A percentile compares a stretch with the other conserved stretches of the same genome.
These are phyloP conservation scores for Erinaceus europaeus DNA, from an alignment of 2,113 vertebrate species.

Conservation along the genomic window DNA sequence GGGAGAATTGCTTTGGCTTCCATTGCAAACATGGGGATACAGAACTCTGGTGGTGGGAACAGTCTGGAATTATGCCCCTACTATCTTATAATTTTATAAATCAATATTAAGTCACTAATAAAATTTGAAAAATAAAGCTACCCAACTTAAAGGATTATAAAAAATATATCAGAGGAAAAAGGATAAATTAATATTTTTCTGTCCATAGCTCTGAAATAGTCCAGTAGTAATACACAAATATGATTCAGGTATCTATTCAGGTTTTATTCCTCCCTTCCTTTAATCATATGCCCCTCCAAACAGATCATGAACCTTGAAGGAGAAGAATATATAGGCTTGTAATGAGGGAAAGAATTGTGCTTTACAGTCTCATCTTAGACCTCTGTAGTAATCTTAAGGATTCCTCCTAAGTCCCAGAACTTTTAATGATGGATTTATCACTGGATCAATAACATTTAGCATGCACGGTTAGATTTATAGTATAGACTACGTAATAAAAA, in stretches of 20 bases:
- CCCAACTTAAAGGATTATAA: no score
- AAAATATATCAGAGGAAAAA: background rate
- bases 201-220: background rate
- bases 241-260: background rate
- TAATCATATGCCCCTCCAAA: background rate
- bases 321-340: background rate
- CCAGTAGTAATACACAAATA: background rate
- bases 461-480: background rate
- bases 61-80: no score
- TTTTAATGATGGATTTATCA: background rate
- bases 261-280: rapidly evolving
- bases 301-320: background rate
- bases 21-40: no score
- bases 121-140: no score
- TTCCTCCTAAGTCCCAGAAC: background rate
- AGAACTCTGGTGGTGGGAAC: no score
- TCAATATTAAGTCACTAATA: no score
- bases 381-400: background rate
- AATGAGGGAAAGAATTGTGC: rapidly evolving
- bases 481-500: background rate
- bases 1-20: no score
- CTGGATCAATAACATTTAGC: background rate
- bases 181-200: background rate
- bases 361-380: background rate
- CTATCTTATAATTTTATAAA: no score